Evolutionary conservation across 2,113 vertebrate species (phyloP), one percentile per base, ranked within the genome.

Genomic region (Notiomystis cincta): DNA sequence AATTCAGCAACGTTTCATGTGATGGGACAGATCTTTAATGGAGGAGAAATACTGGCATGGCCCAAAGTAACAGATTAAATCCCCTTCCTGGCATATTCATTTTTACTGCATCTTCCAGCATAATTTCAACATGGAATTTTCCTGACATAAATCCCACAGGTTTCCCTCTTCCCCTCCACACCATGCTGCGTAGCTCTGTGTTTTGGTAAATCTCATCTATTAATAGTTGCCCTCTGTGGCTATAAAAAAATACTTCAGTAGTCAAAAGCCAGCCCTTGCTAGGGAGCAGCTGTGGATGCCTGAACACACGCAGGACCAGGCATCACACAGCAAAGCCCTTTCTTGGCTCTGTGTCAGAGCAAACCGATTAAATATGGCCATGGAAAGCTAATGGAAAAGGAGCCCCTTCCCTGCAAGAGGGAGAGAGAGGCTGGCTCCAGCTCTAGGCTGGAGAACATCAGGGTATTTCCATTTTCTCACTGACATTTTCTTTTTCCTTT

Each of bases 201-300:
- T 90, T 96, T 97, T 76, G 87, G 83, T 94, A 94, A 95, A 91
- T 73, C 77, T 87, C 91, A 76, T 94, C 86, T 71, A 97, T 96
- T 97, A 96, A 96, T 94, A 95, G 90, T 78, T 93, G 95, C 84
- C 87, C 92, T 97, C 82, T 91, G 92, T 92, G 89, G 96, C 96
- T 93, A 94, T 97, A 95, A 97, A 98, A 96, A 95, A 97, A 95
- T 44, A 60, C 64, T 80, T 95, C 81, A 44, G 94, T 95, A 97
- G 93, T 76, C 87, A 91, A 91, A 96, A 96, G 89, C 71, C 96
- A 97, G 62, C 48, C 94, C 83, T 93, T 87, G 67, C 77, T 75
- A 75, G 82, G 87, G 95, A 95, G 82, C 84, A 96, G 94, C 90
- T 91, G 93, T 75, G 82, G 81, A 87, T 78, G 93, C 51, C 95